phyloP scores from a whole-genome alignment of 2,888 invertebrate species.

The Erebia ligea region DNA sequence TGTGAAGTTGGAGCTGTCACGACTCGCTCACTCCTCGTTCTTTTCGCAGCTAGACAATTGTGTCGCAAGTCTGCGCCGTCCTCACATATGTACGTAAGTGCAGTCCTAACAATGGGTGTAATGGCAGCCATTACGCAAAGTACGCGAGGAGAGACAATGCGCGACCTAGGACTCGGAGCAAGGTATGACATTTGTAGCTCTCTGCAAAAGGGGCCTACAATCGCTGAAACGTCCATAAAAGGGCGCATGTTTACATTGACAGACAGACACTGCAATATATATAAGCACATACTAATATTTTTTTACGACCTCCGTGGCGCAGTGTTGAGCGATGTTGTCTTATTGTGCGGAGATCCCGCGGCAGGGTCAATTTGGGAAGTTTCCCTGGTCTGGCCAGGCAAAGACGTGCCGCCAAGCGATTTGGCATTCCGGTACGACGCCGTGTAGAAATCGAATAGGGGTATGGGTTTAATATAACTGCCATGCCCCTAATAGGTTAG shows the following conservation, averaged over 20 bases:
- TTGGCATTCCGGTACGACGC: no score
- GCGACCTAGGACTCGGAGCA: constrained; percentile 30
- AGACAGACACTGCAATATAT: neutral
- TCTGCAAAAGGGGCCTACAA: constrained; percentile 18
- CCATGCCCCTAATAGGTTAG: no score
- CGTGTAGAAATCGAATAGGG: no score
- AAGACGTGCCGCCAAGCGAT: no score
- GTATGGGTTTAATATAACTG: no score
- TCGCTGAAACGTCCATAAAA: constrained; percentile 4
- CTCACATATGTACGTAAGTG: neutral
- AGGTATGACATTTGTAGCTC: constrained; percentile 33
- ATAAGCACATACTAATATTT: neutral
- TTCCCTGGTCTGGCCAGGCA: no score
- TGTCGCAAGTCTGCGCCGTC: neutral
- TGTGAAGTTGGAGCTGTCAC: no score
- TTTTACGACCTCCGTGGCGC: no score
- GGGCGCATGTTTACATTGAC: neutral
- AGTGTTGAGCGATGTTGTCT: no score
- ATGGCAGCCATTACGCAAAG: constrained; percentile 49
- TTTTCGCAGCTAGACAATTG: neutral
- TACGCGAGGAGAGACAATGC: constrained; percentile 42
- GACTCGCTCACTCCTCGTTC: no score
- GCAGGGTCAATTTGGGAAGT: no score
- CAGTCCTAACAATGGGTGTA: constrained; percentile 39
- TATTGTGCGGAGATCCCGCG: no score